These are phyloP conservation scores for Rotaria magnacalcarata DNA, from an alignment of 2,888 invertebrate genomes.

Conservation along the genomic window DNA sequence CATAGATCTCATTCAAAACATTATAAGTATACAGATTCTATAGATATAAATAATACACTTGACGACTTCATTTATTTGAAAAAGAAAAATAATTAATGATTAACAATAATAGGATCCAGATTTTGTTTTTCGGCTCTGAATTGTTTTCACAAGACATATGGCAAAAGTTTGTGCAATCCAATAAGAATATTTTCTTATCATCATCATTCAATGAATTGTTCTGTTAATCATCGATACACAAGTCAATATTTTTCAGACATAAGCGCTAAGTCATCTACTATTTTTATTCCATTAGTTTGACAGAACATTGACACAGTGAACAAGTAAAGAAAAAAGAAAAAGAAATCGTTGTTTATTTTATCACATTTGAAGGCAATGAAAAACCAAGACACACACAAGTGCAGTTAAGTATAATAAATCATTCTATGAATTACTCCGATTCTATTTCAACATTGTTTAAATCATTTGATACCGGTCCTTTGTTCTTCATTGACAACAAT, in stretches of 20 bases:
- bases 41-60: too few species aligned
- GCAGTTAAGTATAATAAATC: neutral
- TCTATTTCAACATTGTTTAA: neutral
- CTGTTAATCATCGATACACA: neutral
- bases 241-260: neutral
- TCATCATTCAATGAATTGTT: neutral
- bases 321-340: neutral
- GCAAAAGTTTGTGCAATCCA: neutral
- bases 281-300: constrained; percentile 27
- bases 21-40: too few species aligned
- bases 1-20: too few species aligned
- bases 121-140: neutral
- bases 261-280: neutral
- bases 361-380: neutral
- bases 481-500: neutral
- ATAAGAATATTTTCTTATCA: too few species aligned
- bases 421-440: neutral
- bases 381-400: too few species aligned
- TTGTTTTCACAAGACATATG: neutral
- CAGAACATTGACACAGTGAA: neutral
- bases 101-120: neutral
- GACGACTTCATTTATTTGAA: too few species aligned
- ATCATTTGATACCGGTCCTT: neutral
- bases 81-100: neutral
- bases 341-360: neutral